Percentiles rank a stretch among this genome's conserved stretches.
Conservation (phyloP, 2,797 vertebrate species). For the Squalus acanthias region DNA sequence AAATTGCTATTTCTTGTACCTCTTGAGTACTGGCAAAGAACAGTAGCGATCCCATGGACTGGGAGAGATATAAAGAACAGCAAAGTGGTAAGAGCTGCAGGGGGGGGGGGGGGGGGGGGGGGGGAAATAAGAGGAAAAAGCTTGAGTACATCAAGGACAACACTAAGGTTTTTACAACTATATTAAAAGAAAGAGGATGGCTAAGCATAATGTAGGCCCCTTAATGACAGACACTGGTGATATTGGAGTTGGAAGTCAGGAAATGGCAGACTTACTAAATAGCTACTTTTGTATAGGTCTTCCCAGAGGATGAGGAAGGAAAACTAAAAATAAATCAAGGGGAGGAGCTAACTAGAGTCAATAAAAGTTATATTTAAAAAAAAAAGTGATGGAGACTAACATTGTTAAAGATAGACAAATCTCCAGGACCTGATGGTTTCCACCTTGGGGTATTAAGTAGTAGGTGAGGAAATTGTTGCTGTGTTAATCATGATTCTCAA, state of each 20-base stretch:
- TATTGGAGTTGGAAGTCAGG: not conserved
- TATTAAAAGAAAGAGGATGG: not conserved
- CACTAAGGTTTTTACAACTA: not conserved
- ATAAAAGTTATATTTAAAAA: not conserved
- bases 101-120: too few species aligned
- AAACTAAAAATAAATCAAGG: not conserved
- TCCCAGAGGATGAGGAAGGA: not conserved
- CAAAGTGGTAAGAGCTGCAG: not conserved
- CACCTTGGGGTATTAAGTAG: not conserved
- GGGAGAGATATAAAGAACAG: not conserved
- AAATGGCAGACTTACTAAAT: not conserved
- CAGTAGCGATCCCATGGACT: not conserved
- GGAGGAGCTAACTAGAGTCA: not conserved
- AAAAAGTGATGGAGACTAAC: not conserved
- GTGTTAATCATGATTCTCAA: not conserved
- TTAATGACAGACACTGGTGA: too few species aligned
- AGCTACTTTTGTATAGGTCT: not conserved
- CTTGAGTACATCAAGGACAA: not conserved
- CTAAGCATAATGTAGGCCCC: too few species aligned
- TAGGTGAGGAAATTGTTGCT: not conserved
- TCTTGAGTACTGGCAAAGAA: not conserved
- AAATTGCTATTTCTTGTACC: not conserved
- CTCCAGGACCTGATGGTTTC: not conserved
- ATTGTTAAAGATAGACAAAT: not conserved
- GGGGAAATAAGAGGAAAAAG: not conserved